Conservation (phyloP, 2,113 vertebrate genomes). For the Siniperca knerii region DNA sequence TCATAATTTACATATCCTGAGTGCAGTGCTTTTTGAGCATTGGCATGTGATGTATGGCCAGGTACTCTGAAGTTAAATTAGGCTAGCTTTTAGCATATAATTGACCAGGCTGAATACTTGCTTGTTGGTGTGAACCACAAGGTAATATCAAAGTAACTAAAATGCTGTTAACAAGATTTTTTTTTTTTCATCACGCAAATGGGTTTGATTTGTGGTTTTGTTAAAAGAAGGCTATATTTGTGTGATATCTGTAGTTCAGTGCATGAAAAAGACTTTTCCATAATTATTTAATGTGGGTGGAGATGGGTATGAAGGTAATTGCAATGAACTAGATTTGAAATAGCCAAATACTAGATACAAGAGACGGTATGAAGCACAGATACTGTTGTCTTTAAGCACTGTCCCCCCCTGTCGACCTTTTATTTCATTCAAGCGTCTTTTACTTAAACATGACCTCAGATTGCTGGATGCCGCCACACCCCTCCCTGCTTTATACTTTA, state of each 20-base stretch:
- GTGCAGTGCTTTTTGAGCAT: conserved; percentile 61
- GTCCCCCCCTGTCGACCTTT: not conserved
- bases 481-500: not conserved
- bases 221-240: not conserved
- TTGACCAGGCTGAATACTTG: not conserved
- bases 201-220: conserved; percentile 15
- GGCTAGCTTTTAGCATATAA: conserved; percentile 41
- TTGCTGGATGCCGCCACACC: not conserved
- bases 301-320: conserved; percentile 28
- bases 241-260: not conserved
- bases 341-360: not conserved
- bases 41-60: conserved; percentile 54
- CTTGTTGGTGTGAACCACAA: not conserved
- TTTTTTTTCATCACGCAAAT: not conserved
- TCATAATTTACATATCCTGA: conserved; percentile 64
- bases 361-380: not conserved
- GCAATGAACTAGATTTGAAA: conserved; percentile 10
- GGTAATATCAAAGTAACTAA: conserved; percentile 31
- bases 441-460: not conserved
- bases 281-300: conserved; percentile 29
- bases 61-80: conserved; percentile 49
- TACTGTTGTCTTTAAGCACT: not conserved
- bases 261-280: conserved; percentile 13
- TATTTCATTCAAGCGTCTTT: not conserved
- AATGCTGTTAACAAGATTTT: conserved; percentile 1